Evolutionary conservation across 64 coral and sea anemone species (phyloP).

Genomic region (Anthopleura sola): DNA sequence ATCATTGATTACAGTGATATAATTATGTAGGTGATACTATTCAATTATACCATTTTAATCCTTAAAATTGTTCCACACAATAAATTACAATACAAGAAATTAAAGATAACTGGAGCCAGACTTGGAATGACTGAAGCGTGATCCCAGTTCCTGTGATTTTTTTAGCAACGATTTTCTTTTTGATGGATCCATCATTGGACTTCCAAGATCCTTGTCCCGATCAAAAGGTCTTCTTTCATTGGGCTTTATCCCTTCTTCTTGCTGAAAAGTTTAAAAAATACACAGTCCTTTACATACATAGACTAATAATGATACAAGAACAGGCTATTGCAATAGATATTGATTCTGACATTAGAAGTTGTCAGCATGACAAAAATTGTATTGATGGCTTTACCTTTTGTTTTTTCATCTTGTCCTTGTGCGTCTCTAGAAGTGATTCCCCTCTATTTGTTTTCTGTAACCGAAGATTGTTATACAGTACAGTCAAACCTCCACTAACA

Average conservation of each 20-base stretch:
- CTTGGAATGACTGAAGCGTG: conserved; percentile 73
- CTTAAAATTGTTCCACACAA: too few species aligned
- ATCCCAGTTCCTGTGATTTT: conserved; percentile 82
- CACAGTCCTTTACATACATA: not conserved
- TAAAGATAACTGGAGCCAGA: conserved; percentile 55
- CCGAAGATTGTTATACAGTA: not conserved
- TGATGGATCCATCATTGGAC: conserved; percentile 57
- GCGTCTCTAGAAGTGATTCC: conserved; percentile 88
- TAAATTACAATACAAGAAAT: conserved; percentile 8
- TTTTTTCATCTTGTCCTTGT: conserved; percentile 72
- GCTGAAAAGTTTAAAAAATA: conserved; percentile 39
- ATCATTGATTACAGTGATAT: too few species aligned
- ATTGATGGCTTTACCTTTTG: conserved; percentile 60
- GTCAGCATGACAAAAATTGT: not conserved
- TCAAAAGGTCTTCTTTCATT: conserved; percentile 91
- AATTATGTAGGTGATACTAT: too few species aligned
- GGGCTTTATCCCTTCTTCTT: conserved; percentile 61
- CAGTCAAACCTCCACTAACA: too few species aligned
- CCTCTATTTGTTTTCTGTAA: conserved; percentile 79
- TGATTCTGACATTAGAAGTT: not conserved
- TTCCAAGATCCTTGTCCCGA: conserved; percentile 72
- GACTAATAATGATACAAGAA: not conserved
- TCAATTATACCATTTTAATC: too few species aligned
- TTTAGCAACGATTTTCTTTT: conserved; percentile 87
- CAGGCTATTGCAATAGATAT: not conserved